Evolutionary conservation across 2,113 vertebrate species (phyloP).

Genomic region (Edolisoma coerulescens): DNA sequence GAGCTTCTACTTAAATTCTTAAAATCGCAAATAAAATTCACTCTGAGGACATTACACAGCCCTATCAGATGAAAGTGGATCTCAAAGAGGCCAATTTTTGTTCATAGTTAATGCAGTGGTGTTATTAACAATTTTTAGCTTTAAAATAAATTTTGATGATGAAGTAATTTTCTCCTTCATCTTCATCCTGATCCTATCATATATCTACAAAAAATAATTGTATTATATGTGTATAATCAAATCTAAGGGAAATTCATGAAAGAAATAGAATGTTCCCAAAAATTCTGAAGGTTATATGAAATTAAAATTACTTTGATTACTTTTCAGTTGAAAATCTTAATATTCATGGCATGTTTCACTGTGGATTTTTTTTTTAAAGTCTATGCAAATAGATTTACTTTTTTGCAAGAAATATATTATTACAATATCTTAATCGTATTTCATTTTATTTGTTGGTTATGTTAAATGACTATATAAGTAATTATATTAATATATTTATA

Average conservation of each 20-base stretch:
- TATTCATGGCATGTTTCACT: background rate
- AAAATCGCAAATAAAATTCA: background rate
- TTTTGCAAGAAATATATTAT: background rate
- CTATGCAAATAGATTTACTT: background rate
- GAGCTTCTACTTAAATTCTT: background rate
- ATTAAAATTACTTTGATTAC: background rate
- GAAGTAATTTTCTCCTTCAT: background rate
- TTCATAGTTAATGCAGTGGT: background rate
- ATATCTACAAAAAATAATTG: background rate
- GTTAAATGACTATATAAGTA: background rate
- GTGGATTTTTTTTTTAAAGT: background rate
- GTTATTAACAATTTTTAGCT: background rate
- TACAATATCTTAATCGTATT: background rate
- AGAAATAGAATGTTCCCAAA: background rate
- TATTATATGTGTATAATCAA: background rate
- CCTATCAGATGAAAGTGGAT: background rate
- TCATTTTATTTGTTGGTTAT: background rate
- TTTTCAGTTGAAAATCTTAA: background rate
- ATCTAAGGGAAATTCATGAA: background rate
- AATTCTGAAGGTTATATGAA: background rate
- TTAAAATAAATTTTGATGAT: background rate
- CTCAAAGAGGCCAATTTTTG: background rate
- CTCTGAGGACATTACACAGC: background rate
- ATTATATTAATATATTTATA: background rate
- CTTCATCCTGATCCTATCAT: background rate